Percentiles rank a stretch among this genome's conserved stretches.
phyloP scores from a whole-genome alignment of 1,140 invertebrate genomes.

The Lethocerus indicus region DNA sequence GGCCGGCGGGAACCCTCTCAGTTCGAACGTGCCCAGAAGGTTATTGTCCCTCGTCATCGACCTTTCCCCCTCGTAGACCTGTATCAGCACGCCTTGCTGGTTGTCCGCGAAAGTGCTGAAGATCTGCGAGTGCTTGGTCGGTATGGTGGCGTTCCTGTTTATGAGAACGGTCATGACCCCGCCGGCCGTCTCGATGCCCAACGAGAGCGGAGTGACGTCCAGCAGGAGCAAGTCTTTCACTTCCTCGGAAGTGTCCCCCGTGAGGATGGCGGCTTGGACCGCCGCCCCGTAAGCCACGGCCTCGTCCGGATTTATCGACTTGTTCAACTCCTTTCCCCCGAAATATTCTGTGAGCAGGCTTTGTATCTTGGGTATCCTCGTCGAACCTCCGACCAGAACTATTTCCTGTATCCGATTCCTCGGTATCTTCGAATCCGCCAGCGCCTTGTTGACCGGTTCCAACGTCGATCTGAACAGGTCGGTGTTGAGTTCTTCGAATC shows the following conservation, averaged over 20 bases:
- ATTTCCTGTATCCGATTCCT: constrained; percentile 87
- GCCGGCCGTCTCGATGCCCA: constrained; percentile 94
- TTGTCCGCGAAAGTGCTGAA: constrained; percentile 96
- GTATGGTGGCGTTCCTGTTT: constrained; percentile 90
- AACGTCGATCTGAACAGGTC: constrained; percentile 84
- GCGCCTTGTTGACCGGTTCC: constrained; percentile 88
- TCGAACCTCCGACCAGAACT: constrained; percentile 95
- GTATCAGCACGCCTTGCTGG: constrained; percentile 82
- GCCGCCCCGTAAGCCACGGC: constrained; percentile 82
- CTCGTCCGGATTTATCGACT: constrained; percentile 93
- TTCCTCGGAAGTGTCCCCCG: constrained; percentile 86
- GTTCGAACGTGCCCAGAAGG: constrained; percentile 63
- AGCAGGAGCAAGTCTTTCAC: constrained; percentile 79
- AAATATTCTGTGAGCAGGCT: constrained; percentile 90
- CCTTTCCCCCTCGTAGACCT: constrained; percentile 77
- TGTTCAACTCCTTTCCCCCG: constrained; percentile 95
- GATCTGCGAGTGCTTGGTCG: constrained; percentile 87
- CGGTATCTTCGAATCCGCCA: constrained; percentile 87
- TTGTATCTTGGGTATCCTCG: constrained; percentile 95
- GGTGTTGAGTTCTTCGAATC: constrained; percentile 87
- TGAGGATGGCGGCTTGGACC: constrained; percentile 81
- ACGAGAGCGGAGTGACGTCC: constrained; percentile 84
- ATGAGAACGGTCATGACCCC: constrained; percentile 93
- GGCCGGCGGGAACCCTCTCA: constrained; percentile 86
- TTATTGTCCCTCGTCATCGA: constrained; percentile 92